phyloP scores from a whole-genome alignment of 2,797 vertebrate genomes.

The Spinibarbus caldwelli region DNA sequence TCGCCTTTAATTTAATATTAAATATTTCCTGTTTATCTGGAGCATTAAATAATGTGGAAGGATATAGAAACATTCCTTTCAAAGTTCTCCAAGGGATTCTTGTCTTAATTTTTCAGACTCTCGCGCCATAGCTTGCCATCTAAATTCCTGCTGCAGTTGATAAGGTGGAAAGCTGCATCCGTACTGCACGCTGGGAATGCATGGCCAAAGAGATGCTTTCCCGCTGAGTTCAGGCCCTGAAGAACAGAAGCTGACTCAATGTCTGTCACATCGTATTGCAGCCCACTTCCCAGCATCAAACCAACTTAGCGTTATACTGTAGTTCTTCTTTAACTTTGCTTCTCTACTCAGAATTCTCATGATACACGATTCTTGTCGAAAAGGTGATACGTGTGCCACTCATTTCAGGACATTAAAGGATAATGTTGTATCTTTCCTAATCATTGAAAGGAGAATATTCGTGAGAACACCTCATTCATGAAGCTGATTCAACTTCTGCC shows the following conservation, averaged over 20 bases:
- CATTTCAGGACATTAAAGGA: constrained; percentile 47
- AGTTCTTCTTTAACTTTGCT: not conserved
- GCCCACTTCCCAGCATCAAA: constrained; percentile 34
- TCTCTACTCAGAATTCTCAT: not conserved
- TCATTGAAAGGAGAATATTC: not conserved
- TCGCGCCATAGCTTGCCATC: constrained; percentile 20
- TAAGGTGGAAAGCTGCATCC: constrained; percentile 41
- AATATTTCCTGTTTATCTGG: constrained; percentile 31
- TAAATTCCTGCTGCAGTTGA: constrained; percentile 42
- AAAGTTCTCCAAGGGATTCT: constrained; percentile 26
- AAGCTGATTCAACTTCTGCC: constrained; percentile 29
- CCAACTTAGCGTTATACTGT: constrained; percentile 18
- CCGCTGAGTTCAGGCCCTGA: constrained; percentile 48
- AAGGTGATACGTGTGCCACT: constrained; percentile 10
- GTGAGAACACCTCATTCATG: constrained; percentile 29
- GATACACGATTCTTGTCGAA: not conserved
- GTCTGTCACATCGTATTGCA: constrained; percentile 58
- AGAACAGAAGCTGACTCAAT: constrained; percentile 56
- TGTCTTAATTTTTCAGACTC: constrained; percentile 23
- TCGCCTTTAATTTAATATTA: constrained; percentile 36
- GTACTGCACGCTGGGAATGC: constrained; percentile 51
- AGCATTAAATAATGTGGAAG: constrained; percentile 28
- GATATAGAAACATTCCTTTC: constrained; percentile 24
- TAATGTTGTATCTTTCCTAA: constrained; percentile 40
- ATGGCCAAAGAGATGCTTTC: constrained; percentile 45